Evolutionary conservation across 1,140 invertebrate species (phyloP), one percentile per base, ranked within the genome.

Genomic region (Oncopodura yosiiana): DNA sequence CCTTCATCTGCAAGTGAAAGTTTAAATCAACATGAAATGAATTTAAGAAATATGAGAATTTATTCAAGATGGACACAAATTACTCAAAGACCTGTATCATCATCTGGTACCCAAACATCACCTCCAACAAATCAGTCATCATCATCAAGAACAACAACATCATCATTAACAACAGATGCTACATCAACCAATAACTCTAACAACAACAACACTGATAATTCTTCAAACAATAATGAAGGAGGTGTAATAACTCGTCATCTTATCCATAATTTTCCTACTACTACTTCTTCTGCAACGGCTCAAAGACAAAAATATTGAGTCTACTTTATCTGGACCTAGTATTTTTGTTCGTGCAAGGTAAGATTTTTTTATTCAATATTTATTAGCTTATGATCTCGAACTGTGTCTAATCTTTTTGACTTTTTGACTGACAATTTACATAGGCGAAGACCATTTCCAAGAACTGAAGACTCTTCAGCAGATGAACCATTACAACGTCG

Each of bases 241-340:
- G n/a, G n/a, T n/a, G n/a, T n/a, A n/a, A n/a, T n/a, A n/a, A n/a
- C n/a, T n/a, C n/a, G n/a, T n/a, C n/a, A n/a, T n/a, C n/a, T n/a
- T n/a, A n/a, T n/a, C n/a, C n/a, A n/a, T n/a, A n/a, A n/a, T n/a
- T n/a, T n/a, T n/a, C n/a, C n/a, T n/a, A n/a, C n/a, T n/a, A n/a
- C n/a, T n/a, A n/a, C n/a, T n/a, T n/a, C n/a, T n/a, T 8, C 30
- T 8, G 30, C 6, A 34, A 9, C 30, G 46, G 23, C 19, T 49
- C n/a, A 32, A 49, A 24, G 46, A 49, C 30, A 49, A 34, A 11
- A 27, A n/a, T n/a, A n/a, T n/a, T n/a, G n/a, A n/a, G n/a, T n/a
- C n/a, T n/a, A n/a, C n/a, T n/a, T n/a, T n/a, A n/a, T n/a, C n/a
- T n/a, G n/a, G n/a, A n/a, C n/a, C n/a, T n/a, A n/a, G n/a, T n/a